phyloP scores from a whole-genome alignment of 2,113 vertebrate species.

The Erinaceus europaeus region DNA sequence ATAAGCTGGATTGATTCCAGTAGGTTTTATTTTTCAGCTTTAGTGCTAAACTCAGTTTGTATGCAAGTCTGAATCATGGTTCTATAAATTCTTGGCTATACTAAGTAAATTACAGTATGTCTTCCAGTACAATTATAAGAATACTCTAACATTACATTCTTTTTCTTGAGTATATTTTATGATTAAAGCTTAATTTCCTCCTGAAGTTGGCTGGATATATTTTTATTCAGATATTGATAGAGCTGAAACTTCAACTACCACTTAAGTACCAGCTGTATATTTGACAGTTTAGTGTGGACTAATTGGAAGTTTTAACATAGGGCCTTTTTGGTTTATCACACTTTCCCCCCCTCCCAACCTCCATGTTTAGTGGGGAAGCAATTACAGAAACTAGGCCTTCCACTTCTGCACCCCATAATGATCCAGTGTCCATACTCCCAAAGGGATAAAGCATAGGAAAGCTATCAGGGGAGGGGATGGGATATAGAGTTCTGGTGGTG shows the following conservation, averaged over 20 bases:
- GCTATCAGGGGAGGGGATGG: no score
- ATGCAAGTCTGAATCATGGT: conserved; percentile 67
- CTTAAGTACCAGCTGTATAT: conserved; percentile 27
- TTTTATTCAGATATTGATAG: no score
- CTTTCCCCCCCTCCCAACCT: no score
- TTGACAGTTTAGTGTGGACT: conserved; percentile 21
- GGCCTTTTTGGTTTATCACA: conserved; percentile 9
- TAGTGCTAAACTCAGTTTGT: conserved; percentile 65
- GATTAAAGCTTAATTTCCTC: conserved; percentile 57
- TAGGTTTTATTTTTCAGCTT: conserved; percentile 64
- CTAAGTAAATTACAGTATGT: conserved; percentile 73
- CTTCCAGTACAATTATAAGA: conserved; percentile 61
- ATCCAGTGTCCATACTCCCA: no score
- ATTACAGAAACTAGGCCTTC: no score
- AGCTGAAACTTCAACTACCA: no score
- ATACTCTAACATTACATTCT: conserved; percentile 41
- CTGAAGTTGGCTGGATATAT: conserved; percentile 39
- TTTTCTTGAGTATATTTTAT: conserved; percentile 54
- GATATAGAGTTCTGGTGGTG: no score
- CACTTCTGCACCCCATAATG: no score
- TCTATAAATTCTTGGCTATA: conserved; percentile 71
- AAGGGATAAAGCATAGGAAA: no score
- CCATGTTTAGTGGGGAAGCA: no score
- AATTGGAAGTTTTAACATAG: conserved; percentile 19
- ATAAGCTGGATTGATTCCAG: conserved; percentile 47